phyloP scores from a whole-genome alignment of 2,888 invertebrate species.

The Spodoptera exigua region DNA sequence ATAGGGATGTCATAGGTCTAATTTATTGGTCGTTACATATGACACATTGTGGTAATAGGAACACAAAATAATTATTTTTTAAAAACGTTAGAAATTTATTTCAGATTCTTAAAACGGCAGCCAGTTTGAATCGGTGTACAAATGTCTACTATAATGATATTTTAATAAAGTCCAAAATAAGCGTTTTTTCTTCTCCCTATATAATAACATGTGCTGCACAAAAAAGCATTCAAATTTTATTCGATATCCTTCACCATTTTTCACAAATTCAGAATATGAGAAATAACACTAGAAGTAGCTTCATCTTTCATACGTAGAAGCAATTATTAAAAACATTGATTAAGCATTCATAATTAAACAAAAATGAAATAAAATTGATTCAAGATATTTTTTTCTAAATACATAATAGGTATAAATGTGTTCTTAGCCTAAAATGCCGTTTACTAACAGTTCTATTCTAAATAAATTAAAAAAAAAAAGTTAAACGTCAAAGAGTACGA shows the following conservation, averaged over 20 bases:
- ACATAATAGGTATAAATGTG: conserved; percentile 26
- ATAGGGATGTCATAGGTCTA: too few species aligned
- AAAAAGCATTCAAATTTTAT: conserved; percentile 24
- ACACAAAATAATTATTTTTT: too few species aligned
- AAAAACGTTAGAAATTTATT: too few species aligned
- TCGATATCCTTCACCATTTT: conserved; percentile 6
- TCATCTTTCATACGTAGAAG: too few species aligned
- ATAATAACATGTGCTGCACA: not conserved
- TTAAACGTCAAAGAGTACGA: not conserved
- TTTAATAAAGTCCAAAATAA: too few species aligned
- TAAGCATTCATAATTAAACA: conserved; percentile 15
- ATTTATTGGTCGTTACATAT: too few species aligned
- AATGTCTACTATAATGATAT: too few species aligned
- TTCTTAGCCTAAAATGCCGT: conserved; percentile 10
- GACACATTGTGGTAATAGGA: too few species aligned
- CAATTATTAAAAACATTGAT: not conserved
- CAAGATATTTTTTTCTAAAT: conserved; percentile 5
- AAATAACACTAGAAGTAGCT: too few species aligned
- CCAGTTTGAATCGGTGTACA: too few species aligned
- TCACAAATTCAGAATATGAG: too few species aligned
- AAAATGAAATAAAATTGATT: conserved; percentile 36
- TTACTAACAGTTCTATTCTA: conserved; percentile 12
- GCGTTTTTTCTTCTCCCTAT: not conserved
- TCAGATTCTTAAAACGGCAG: too few species aligned
- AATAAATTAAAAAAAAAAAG: not conserved